These are phyloP conservation scores for Rhabditoides inermis DNA, from an alignment of 2,888 invertebrate species.

Conservation along the genomic window DNA sequence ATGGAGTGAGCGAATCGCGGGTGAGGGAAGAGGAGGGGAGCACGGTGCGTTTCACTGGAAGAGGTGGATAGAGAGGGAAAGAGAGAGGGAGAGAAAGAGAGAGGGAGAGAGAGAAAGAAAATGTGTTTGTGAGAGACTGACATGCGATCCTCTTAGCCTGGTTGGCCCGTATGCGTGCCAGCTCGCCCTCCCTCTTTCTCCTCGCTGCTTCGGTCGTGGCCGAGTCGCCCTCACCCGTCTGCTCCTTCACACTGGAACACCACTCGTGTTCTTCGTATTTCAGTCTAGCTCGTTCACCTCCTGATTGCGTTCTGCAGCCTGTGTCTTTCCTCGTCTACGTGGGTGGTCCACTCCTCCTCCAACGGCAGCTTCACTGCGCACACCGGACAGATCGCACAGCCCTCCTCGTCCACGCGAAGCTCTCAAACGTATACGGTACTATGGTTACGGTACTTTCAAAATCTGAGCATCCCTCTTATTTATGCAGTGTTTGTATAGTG, in stretches of 20 bases:
- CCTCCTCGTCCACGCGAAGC: conserved; percentile 33
- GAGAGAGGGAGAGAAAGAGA: neutral
- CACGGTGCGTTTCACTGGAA: conserved; percentile 24
- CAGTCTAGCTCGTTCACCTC: too few relatives aligned
- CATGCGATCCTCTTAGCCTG: too few relatives aligned
- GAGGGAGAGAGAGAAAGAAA: conserved; percentile 5
- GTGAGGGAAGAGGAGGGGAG: conserved; percentile 6
- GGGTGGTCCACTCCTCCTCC: conserved; percentile 29
- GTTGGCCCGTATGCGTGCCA: too few relatives aligned
- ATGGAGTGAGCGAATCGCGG: conserved; percentile 30
- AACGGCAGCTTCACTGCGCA: conserved; percentile 30
- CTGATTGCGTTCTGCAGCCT: conserved; percentile 24
- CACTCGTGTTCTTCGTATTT: too few relatives aligned
- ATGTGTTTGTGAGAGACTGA: too few relatives aligned
- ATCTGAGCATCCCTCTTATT: too few relatives aligned
- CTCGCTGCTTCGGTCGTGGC: too few relatives aligned
- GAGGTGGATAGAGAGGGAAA: conserved; percentile 2
- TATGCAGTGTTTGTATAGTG: too few relatives aligned
- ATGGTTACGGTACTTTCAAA: too few relatives aligned
- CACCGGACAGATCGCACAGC: conserved; percentile 35
- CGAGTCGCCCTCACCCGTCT: too few relatives aligned
- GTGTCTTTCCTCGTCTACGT: conserved; percentile 31
- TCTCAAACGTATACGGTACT: conserved; percentile 30
- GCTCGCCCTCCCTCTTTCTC: too few relatives aligned
- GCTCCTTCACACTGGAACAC: too few relatives aligned